Evolutionary conservation across 2,797 vertebrate species (phyloP).

Genomic region (Propithecus perrieri): DNA sequence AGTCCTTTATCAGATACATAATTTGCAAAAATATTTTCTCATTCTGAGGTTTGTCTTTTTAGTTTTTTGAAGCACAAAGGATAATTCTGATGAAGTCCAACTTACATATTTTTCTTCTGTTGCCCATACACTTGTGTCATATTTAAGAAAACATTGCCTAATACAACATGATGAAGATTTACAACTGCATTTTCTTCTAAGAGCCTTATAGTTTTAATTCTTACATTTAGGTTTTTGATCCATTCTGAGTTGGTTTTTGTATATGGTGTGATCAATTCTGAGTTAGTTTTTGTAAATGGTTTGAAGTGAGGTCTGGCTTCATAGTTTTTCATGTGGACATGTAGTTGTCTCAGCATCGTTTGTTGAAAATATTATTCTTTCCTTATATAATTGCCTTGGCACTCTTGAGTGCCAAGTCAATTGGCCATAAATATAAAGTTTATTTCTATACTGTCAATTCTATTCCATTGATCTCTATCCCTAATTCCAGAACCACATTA

Average conservation of each 20-base stretch:
- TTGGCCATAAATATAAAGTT: neutral
- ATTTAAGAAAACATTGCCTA: neutral
- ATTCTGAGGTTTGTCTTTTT: neutral
- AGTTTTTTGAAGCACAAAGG: neutral
- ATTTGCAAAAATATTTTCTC: neutral
- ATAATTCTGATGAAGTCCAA: neutral
- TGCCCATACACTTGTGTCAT: neutral
- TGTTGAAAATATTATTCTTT: neutral
- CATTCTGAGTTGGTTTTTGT: too few relatives aligned
- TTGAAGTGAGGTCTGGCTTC: neutral
- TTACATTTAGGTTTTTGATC: neutral
- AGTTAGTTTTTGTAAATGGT: constrained; percentile 5
- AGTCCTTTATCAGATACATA: neutral
- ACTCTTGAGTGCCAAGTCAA: neutral
- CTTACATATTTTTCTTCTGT: neutral
- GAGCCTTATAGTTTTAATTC: neutral
- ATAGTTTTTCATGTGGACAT: neutral
- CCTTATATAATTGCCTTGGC: neutral
- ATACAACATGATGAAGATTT: neutral
- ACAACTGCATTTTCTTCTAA: neutral
- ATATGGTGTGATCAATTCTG: neutral
- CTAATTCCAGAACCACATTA: neutral
- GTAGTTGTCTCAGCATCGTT: neutral
- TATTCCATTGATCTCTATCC: neutral
- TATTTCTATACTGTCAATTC: neutral